Percentiles rank a stretch among this genome's conserved stretches.
Conservation (phyloP, 2,113 vertebrate species). For the Pavo muticus region DNA sequence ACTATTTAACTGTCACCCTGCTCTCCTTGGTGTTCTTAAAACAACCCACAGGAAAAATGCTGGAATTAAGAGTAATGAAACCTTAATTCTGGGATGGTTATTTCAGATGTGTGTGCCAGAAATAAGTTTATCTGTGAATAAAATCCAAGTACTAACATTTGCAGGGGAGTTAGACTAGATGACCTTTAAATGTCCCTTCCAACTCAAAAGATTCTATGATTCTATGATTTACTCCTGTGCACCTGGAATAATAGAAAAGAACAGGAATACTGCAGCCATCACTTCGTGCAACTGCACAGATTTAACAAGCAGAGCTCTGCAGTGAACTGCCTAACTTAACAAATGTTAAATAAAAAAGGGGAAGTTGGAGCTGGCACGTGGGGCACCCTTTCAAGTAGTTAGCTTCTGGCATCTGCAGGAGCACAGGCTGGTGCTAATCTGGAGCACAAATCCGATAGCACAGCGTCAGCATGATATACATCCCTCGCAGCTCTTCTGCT, state of each 20-base stretch:
- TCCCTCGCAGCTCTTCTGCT: not conserved
- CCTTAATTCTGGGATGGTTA: not conserved
- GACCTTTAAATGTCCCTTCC: too few relatives aligned
- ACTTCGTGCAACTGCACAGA: not conserved
- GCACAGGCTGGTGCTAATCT: not conserved
- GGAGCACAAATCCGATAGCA: accelerated
- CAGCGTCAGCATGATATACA: accelerated
- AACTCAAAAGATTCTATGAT: too few relatives aligned
- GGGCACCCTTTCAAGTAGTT: not conserved
- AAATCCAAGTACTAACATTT: not conserved
- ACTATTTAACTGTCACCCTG: not conserved
- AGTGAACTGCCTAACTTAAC: not conserved
- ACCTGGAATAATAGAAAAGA: not conserved
- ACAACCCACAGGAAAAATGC: not conserved
- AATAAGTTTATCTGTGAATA: not conserved
- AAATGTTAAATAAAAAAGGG: not conserved
- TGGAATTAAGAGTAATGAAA: not conserved
- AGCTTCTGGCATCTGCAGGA: not conserved
- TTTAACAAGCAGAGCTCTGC: not conserved
- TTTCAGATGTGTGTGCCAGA: not conserved
- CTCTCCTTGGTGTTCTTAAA: not conserved
- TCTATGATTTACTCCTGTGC: not conserved
- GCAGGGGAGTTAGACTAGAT: too few relatives aligned
- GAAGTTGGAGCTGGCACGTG: not conserved
- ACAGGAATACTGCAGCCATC: not conserved